Percentiles rank a stretch among this genome's conserved stretches.
phyloP scores from a whole-genome alignment of 1,140 invertebrate species.

The Campoletis sonorensis region DNA sequence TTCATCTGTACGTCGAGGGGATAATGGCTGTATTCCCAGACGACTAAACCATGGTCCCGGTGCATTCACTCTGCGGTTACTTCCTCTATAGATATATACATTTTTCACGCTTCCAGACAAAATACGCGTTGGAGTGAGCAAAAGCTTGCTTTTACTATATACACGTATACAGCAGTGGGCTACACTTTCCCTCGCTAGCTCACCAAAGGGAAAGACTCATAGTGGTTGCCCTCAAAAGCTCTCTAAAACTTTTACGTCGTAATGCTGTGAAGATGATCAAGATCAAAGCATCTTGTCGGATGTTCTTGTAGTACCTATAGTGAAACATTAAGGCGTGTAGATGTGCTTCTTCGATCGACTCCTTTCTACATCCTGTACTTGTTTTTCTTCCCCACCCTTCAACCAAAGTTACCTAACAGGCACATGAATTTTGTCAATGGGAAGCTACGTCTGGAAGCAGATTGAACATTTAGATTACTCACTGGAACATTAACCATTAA shows the following conservation, averaged over 20 bases:
- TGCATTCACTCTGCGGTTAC: constrained; percentile 41
- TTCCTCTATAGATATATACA: constrained; percentile 8
- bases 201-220: constrained; percentile 49
- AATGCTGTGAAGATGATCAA: constrained; percentile 57
- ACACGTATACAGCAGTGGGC: background rate
- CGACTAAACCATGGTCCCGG: constrained; percentile 44
- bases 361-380: background rate
- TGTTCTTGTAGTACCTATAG: background rate
- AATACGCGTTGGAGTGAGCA: constrained; percentile 53
- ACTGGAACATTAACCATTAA: no score
- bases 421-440: no score
- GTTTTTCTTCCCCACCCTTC: background rate
- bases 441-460: no score
- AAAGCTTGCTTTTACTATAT: constrained; percentile 43
- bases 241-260: constrained; percentile 29
- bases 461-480: no score
- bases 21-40: constrained; percentile 73
- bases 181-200: constrained; percentile 48
- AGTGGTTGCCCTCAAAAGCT: constrained; percentile 55
- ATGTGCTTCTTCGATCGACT: background rate
- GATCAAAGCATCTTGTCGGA: constrained; percentile 56
- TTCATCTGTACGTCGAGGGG: constrained; percentile 71
- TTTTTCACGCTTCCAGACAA: constrained; percentile 37
- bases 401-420: no score
- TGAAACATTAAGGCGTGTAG: background rate